Base-by-base conservation (phyloP, 1,140 invertebrate genomes). In the Vanessa tameamea region DNA sequence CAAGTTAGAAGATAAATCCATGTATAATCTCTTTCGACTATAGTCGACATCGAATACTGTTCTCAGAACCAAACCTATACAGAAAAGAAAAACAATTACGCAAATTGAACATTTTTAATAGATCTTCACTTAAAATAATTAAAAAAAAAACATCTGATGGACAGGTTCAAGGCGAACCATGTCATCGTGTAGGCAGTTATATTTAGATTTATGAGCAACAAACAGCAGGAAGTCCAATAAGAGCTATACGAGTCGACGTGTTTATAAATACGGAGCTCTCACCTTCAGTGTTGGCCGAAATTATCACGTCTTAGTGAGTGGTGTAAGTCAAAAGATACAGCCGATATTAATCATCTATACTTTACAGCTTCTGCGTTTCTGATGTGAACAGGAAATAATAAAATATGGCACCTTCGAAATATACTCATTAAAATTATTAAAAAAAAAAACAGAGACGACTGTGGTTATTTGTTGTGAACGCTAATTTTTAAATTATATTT, bases 251-350 rank as follows among this genome's bases (percentile, higher is more conserved):
- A 78, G 72, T 69, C 77, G 84, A 82, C 78, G 68, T 83, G 79
- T 86, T 87, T 87, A 87, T 88, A 84, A 88, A 88, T 87, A 86
- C 75, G 72, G 51, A 75, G 80, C 83, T 84, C 84, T 88, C 86
- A 87, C 87, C 87, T 88, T 88, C 85, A 78, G 81, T 77, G 76
- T 72, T 81, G 80, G 72, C 83, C 85, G 82, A 87, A 88, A 88
- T 88, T 87, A 88, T 87, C 81, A 81, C 83, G 80, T 79, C 76
- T 70, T 16, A 63, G 57, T 6, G 13, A 64, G 66, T 51, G 77
- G 31, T 16, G 31, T n/a, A 75, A 72, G 70, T 3, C 51, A 77
- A 47, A 69, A 74, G 74, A 31, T 20, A 53, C n/a, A 72, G 77
- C 74, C 76, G 37, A 5, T 43, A 43, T 43, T 5, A 43, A 43